Evolutionary conservation across 2,113 vertebrate species (phyloP), one percentile per base, ranked within the genome.

Genomic region (Sapajus apella): DNA sequence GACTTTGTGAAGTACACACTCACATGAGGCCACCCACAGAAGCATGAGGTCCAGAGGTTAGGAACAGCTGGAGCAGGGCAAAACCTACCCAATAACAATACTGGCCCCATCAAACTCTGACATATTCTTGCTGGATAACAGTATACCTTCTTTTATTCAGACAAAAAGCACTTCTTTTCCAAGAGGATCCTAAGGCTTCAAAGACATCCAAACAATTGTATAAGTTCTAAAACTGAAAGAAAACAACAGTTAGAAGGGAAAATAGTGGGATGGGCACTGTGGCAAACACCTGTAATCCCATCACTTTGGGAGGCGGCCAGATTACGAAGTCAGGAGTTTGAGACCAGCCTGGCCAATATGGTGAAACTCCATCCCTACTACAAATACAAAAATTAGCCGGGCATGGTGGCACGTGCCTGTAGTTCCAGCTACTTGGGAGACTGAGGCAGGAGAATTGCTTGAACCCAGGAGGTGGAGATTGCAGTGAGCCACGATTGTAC

Each of bases 201-300:
- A 4, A 47, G 55, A 43, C 45, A 87, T 43, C 35, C 21, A 90
- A 72, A 72, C 16, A 89, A 52, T 43, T 70, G 27, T 68, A n/a
- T 45, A 94, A 87, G 32, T 75, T 80, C 50, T 94, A 61, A 92
- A 91, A 75, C 16, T 18, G 37, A 96, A 94, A 94, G 13, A 50
- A 75, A 91, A 82, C 27, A 68, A 68, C 73, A 77, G 4, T n/a
- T 70, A 73, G 11, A 95, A 43, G 12, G 27, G 27, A 64, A 64
- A 14, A 64, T 64, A 30, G 12, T 27, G 61, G 61, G 61, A 12
- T 13, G 5, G 12, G 61, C 13, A 30, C 27, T 6, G 61, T 14
- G 27, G 12, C 13, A 30, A 27, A 64, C 5, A 12, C 61, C 61
- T 64, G 27, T 64, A 64, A 64, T 64, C 61, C 30, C 61, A 64